A percentile compares a stretch with the other conserved stretches of the same genome.
Conservation (phyloP, 2,797 vertebrate genomes). For the Stomatorhinus walkeri region DNA sequence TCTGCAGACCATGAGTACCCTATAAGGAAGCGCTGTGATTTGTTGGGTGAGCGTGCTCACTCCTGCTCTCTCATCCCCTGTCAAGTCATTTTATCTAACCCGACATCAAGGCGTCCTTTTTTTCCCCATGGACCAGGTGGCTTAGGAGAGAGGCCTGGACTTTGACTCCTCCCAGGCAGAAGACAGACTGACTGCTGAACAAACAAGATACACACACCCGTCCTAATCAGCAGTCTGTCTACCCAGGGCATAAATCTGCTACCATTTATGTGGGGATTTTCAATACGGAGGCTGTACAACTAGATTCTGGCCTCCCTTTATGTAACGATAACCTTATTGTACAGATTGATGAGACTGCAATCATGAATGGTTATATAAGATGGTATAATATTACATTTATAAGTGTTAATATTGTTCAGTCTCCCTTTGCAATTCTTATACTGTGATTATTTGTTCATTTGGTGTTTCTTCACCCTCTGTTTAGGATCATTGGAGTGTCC, state of each 20-base stretch:
- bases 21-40: neutral
- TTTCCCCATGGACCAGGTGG: neutral
- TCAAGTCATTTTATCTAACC: neutral
- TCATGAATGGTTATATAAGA: neutral
- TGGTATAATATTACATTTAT: neutral
- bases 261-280: neutral
- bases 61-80: neutral
- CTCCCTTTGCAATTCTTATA: neutral
- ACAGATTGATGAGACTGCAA: neutral
- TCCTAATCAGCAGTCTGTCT: conserved; percentile 6
- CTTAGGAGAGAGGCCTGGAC: neutral
- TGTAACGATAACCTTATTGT: neutral
- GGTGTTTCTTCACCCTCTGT: neutral
- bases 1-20: neutral
- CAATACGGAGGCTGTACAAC: neutral
- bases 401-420: neutral
- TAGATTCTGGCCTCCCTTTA: neutral
- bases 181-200: conserved; percentile 6
- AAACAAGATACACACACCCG: neutral
- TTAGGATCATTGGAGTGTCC: neutral
- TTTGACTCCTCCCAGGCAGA: neutral
- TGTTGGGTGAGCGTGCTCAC: neutral
- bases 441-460: neutral
- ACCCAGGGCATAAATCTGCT: neutral
- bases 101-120: neutral